phyloP scores from a whole-genome alignment of 2,888 invertebrate species.

The Drosophila austrosaltans region DNA sequence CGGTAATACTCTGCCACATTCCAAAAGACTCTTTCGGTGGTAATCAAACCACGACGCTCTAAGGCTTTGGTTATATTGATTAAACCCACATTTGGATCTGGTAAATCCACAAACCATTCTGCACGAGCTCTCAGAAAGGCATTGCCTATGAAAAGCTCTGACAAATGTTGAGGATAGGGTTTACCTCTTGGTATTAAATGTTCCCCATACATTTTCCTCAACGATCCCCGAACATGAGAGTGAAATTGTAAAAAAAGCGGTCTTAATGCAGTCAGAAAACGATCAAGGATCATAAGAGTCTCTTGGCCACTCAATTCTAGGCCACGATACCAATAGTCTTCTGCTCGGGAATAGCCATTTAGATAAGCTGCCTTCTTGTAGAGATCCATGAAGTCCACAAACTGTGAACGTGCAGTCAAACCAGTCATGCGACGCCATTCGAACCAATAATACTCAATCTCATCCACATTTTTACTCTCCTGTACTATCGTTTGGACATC shows the following conservation, averaged over 20 bases:
- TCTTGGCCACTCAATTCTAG: conserved; percentile 84
- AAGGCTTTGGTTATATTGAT: conserved; percentile 90
- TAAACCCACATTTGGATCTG: conserved; percentile 87
- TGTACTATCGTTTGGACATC: conserved; percentile 79
- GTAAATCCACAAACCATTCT: conserved; percentile 86
- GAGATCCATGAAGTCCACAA: conserved; percentile 75
- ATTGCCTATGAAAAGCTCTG: conserved; percentile 81
- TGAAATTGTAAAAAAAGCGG: conserved; percentile 81
- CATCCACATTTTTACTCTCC: conserved; percentile 67
- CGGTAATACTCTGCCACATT: conserved; percentile 92
- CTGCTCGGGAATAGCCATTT: conserved; percentile 82
- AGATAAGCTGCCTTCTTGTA: conserved; percentile 77
- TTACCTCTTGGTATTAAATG: conserved; percentile 58
- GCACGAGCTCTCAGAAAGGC: conserved; percentile 83
- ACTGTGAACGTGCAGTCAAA: conserved; percentile 62
- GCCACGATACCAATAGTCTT: conserved; percentile 88
- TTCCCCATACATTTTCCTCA: conserved; percentile 73
- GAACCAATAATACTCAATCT: conserved; percentile 81
- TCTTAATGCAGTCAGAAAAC: conserved; percentile 66
- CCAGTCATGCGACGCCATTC: conserved; percentile 81
- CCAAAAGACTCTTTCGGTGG: conserved; percentile 89
- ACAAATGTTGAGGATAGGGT: conserved; percentile 81
- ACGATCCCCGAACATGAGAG: conserved; percentile 76
- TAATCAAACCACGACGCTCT: conserved; percentile 89
- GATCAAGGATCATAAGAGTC: conserved; percentile 70